These are phyloP conservation scores for Pachycephus smyrnensis DNA, from an alignment of 2,888 invertebrate species.

Conservation along the genomic window DNA sequence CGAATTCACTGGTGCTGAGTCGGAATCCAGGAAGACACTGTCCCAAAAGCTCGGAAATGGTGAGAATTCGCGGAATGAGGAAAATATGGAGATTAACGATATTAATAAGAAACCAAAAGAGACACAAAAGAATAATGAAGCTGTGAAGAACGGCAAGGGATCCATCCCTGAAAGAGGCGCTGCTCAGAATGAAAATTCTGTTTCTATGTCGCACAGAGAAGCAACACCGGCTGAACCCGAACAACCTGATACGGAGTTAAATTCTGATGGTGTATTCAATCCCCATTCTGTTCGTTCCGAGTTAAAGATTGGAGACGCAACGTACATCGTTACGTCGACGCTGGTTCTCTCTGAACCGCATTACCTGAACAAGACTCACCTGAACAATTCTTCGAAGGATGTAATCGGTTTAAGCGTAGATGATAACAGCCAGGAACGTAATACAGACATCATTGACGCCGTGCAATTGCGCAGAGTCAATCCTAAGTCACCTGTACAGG, in stretches of 20 bases:
- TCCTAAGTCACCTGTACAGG: constrained; percentile 30
- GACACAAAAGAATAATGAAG: constrained; percentile 3
- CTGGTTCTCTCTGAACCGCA: constrained; percentile 45
- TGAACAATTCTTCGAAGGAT: constrained; percentile 23
- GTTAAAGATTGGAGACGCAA: constrained; percentile 52
- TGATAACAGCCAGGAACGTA: constrained; percentile 44
- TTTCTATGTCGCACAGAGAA: background rate
- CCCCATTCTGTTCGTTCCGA: constrained; percentile 51
- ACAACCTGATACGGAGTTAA: background rate
- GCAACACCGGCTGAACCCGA: background rate
- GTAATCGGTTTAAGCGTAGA: constrained; percentile 32
- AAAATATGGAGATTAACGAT: background rate
- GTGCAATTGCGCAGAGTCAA: constrained; percentile 55
- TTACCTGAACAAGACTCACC: constrained; percentile 27
- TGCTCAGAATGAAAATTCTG: background rate
- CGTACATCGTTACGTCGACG: constrained; percentile 57
- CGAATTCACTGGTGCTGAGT: constrained; percentile 25
- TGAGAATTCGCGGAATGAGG: constrained; percentile 1
- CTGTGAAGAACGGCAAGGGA: background rate
- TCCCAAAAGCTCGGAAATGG: constrained; percentile 20
- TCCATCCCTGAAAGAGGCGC: background rate
- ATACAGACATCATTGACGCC: constrained; percentile 60
- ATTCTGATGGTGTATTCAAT: constrained; percentile 27
- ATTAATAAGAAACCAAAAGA: constrained; percentile 9
- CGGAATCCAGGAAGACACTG: constrained; percentile 35